These are phyloP conservation scores for Bombus confusus DNA, from an alignment of 1,140 invertebrate species.

Conservation along the genomic window DNA sequence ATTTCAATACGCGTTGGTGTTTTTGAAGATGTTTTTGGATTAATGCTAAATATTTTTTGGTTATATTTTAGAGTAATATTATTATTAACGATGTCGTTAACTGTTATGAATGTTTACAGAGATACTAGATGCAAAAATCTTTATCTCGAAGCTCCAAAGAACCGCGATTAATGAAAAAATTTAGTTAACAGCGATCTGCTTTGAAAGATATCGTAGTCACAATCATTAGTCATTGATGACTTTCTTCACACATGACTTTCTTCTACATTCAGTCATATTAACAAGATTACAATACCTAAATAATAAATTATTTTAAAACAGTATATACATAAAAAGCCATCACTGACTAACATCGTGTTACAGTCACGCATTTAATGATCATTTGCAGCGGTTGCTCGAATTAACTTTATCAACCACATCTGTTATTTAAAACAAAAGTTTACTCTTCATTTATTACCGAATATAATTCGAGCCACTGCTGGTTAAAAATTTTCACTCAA, in stretches of 20 bases:
- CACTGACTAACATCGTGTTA: constrained; percentile 1
- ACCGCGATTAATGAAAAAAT: neutral
- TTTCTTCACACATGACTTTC: constrained; percentile 17
- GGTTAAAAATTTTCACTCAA: neutral
- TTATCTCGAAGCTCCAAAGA: neutral
- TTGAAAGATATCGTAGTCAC: neutral
- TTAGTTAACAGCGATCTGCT: constrained; percentile 18
- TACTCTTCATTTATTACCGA: too few relatives aligned
- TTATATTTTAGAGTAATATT: neutral
- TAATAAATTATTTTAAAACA: neutral
- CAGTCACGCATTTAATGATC: neutral
- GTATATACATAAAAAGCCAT: constrained; percentile 20
- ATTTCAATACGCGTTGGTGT: neutral
- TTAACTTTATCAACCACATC: neutral
- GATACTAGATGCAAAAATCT: neutral
- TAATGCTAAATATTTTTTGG: neutral
- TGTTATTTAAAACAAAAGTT: neutral
- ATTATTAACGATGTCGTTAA: neutral
- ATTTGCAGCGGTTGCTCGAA: constrained; percentile 2
- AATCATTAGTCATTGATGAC: constrained; percentile 9
- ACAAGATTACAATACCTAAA: neutral
- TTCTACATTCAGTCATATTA: neutral
- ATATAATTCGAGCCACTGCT: constrained; percentile 5
- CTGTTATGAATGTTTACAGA: neutral
- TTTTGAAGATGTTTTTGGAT: neutral